These are phyloP conservation scores for Keiferia lycopersicella DNA, from an alignment of 2,888 invertebrate genomes.

Conservation along the genomic window DNA sequence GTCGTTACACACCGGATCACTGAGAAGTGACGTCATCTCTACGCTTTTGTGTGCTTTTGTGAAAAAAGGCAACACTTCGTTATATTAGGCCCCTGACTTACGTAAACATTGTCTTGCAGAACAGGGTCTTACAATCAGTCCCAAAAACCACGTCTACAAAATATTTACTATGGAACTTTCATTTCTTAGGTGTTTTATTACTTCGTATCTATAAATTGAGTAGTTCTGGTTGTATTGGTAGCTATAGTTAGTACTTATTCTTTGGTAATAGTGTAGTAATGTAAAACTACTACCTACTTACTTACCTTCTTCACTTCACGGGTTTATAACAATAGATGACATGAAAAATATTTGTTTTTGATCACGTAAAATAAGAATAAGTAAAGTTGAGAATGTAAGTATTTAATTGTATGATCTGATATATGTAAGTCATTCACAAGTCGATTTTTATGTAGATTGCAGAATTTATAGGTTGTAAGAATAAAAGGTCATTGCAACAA, in stretches of 20 bases:
- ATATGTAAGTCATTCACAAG: background rate
- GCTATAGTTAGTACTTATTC: too few relatives aligned
- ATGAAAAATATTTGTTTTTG: too few relatives aligned
- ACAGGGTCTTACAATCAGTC: slow-evolving; percentile 7
- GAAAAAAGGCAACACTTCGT: slow-evolving; percentile 34
- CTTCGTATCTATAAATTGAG: too few relatives aligned
- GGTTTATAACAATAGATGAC: too few relatives aligned
- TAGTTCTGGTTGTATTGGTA: too few relatives aligned
- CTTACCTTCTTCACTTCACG: too few relatives aligned
- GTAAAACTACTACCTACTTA: too few relatives aligned
- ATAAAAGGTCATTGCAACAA: background rate
- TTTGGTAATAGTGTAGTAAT: too few relatives aligned
- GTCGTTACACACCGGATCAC: slow-evolving; percentile 47
- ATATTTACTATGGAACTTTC: too few relatives aligned
- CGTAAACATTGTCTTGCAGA: slow-evolving; percentile 24
- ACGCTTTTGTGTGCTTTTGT: slow-evolving; percentile 27
- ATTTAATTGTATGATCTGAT: background rate
- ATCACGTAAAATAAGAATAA: too few relatives aligned
- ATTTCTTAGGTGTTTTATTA: too few relatives aligned
- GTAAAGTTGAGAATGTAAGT: too few relatives aligned
- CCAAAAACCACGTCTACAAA: background rate
- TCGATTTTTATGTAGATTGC: slow-evolving; percentile 12
- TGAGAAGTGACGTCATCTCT: slow-evolving; percentile 30
- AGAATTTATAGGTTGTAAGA: slow-evolving; percentile 2
- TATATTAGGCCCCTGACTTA: slow-evolving; percentile 14